Evolutionary conservation across 2,113 vertebrate species (phyloP).

Genomic region (Synchiropus splendidus): DNA sequence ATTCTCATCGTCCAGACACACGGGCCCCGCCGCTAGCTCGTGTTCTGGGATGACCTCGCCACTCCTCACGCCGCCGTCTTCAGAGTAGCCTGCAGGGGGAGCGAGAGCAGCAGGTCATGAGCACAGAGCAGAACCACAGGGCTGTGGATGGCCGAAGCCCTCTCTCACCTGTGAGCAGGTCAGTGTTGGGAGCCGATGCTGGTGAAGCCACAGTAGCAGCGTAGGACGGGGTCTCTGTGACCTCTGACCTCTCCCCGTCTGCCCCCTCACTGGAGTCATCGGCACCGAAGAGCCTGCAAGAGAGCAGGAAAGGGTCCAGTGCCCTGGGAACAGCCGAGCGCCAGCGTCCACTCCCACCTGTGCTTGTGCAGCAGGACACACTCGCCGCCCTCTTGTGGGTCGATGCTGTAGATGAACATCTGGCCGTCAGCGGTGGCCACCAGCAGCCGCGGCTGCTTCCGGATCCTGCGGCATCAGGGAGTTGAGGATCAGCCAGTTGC

Average conservation of each 20-base stretch:
- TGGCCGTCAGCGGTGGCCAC: constrained; percentile 87
- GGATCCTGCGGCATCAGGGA: no score
- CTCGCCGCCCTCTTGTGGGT: constrained; percentile 90
- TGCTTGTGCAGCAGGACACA: constrained; percentile 85
- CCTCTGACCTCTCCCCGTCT: constrained; percentile 68
- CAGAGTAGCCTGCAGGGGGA: constrained; percentile 77
- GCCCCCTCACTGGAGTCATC: constrained; percentile 41
- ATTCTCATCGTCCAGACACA: constrained; percentile 89
- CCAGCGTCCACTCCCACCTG: constrained; percentile 75
- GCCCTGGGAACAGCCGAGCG: no score
- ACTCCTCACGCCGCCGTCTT: constrained; percentile 82
- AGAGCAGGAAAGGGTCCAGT: background rate
- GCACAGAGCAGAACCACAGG: background rate
- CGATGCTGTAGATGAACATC: constrained; percentile 89
- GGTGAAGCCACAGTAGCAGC: constrained; percentile 85
- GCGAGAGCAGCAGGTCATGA: background rate
- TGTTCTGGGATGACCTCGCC: constrained; percentile 93
- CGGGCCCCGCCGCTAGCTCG: constrained; percentile 86
- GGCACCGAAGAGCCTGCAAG: constrained; percentile 69
- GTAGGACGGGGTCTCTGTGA: constrained; percentile 71
- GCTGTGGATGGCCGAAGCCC: no score
- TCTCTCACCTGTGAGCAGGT: constrained; percentile 76
- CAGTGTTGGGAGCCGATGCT: constrained; percentile 65
- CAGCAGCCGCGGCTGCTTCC: constrained; percentile 87
- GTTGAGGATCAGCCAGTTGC: no score